Evolutionary conservation across 2,888 invertebrate species (phyloP).

Genomic region (Parasteatoda lunata): DNA sequence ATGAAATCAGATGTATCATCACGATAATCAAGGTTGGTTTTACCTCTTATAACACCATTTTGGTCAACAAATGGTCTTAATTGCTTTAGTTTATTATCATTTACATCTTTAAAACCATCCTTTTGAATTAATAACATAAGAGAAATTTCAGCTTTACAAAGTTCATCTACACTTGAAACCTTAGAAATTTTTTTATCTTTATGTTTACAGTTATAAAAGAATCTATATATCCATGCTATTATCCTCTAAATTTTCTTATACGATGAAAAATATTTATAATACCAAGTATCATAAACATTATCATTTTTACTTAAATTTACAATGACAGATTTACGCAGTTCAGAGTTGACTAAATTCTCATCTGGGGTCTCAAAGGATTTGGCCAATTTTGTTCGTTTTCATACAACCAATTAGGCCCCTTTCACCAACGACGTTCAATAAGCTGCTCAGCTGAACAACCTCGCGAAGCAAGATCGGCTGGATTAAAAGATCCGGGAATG

Average conservation of each 20-base stretch:
- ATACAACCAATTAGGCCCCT: neutral
- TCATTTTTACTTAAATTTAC: neutral
- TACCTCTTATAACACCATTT: neutral
- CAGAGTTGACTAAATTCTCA: neutral
- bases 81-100: neutral
- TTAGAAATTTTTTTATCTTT: neutral
- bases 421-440: neutral
- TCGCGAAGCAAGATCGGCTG: neutral
- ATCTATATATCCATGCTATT: neutral
- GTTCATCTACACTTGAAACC: neutral
- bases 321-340: neutral
- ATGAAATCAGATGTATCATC: neutral
- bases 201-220: neutral
- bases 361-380: neutral
- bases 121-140: neutral
- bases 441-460: neutral
- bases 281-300: neutral
- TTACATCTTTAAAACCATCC: neutral
- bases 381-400: neutral
- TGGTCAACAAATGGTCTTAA: neutral
- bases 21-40: neutral
- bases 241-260: neutral
- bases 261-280: neutral
- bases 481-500: neutral
- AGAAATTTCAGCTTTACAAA: neutral